These are phyloP conservation scores for Sinocyclocheilus anshuiensis DNA, from an alignment of 2,113 vertebrate species.

Conservation along the genomic window DNA sequence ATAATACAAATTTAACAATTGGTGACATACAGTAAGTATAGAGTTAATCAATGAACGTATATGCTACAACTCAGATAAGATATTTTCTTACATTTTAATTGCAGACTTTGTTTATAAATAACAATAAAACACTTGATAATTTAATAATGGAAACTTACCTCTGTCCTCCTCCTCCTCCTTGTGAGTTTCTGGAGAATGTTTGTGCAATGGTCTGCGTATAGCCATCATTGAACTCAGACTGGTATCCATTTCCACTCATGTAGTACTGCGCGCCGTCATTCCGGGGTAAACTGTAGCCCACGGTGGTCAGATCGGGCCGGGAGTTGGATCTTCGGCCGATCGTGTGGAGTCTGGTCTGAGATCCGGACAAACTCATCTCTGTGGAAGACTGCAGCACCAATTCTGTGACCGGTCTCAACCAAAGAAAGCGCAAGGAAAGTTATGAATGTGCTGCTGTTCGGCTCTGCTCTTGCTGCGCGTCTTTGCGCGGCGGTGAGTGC, in stretches of 20 bases:
- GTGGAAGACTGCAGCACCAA: background rate
- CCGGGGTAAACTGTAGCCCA: slow-evolving; percentile 26
- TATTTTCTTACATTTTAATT: background rate
- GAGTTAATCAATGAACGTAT: background rate
- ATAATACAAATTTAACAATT: background rate
- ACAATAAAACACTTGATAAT: background rate
- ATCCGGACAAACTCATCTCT: slow-evolving; percentile 68
- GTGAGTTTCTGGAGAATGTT: slow-evolving; percentile 58
- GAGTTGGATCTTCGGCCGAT: slow-evolving; percentile 64
- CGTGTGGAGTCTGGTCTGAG: slow-evolving; percentile 46
- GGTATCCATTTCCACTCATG: slow-evolving; percentile 15
- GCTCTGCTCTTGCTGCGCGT: background rate
- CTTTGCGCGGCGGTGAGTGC: background rate
- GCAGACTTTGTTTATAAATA: background rate
- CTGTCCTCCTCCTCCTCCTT: slow-evolving; percentile 57
- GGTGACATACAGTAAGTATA: background rate
- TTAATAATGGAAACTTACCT: background rate
- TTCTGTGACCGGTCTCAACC: background rate
- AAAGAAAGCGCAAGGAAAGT: background rate
- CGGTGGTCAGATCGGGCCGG: slow-evolving; percentile 62
- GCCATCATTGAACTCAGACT: slow-evolving; percentile 49
- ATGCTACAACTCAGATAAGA: background rate
- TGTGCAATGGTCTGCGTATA: background rate
- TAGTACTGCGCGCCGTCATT: slow-evolving; percentile 33
- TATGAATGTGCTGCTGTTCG: background rate